Evolutionary conservation across 2,113 vertebrate species (phyloP), one percentile per base, ranked within the genome.

Genomic region (Hemicordylus capensis): DNA sequence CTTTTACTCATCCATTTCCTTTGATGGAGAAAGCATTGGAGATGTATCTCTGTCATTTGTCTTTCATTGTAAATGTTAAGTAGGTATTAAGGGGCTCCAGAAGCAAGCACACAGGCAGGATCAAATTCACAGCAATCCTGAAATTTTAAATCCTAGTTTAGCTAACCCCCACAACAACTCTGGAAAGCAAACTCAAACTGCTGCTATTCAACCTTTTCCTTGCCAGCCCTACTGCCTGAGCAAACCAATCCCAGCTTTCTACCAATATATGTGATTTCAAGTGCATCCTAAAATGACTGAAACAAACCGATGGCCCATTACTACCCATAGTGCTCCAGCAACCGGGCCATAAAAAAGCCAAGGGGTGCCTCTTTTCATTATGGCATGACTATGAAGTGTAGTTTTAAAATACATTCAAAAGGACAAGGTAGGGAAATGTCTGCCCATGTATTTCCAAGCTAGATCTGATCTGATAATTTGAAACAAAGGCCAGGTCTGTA

Each of bases 361-460:
- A 51, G 2, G 42, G 44, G n/a, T 12, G 15, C 20, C 24, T 26
- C 28, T 82, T 59, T 46, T 59, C 10, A 73, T 46, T n/a, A 3
- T n/a, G 48, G 37, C 26, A 34, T 48, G 44, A 44, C 34, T 70
- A 20, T n/a, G 72, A 44, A n/a, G 14, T 22, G 61, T 48, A 74
- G n/a, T n/a, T 74, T n/a, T 83, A 74, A 39, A 81, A 54, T 69
- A 69, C 17, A n/a, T 74, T 54, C 56, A 73, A 73, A 82, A 24
- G 42, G 24, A 63, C 26, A 63, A 63, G 4, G 26, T 73, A 20
- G 26, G 31, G 34, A 46, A 34, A 46, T 24, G 34, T 72, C 42
- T 59, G 12, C 54, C 37, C 37, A 12, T 15, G 9, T 3, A 61
- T 48, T 31, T 37, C 12, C 61, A 63, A 73, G 39, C n/a, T 61